Base-by-base conservation (phyloP, 2,113 vertebrate genomes). In the Lophura nycthemera region DNA sequence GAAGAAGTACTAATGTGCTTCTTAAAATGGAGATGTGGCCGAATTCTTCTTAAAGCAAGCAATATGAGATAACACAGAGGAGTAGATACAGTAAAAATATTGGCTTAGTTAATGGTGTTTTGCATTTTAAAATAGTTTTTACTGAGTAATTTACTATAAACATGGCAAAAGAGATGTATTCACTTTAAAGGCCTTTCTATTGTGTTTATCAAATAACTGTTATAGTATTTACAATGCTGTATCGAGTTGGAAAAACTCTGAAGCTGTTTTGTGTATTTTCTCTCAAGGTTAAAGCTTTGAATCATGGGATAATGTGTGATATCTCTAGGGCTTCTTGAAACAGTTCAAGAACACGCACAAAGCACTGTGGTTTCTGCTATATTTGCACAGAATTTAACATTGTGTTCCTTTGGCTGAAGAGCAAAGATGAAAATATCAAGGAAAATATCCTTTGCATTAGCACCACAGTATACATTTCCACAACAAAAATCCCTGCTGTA, bases 261-360 rank as follows among this genome's bases (percentile, higher is more conserved):
- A 88, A 84, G 86, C 92, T 86, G 90, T 94, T 92, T 96, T 96
- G 93, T 95, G 90, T 95, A 63, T 97, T 96, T 92, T 90, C 83
- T 88, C 94, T 93, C 95, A 97, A 97, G 96, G 96, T 97, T 96
- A 96, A 93, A 96, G 92, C 93, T 93, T 94, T 97, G 95, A 95
- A 96, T 97, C 95, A 96, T 89, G 93, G 95, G 90, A 93, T 96
- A 94, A 89, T 90, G 80, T 94, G 89, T 95, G 95, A 91, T 96
- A 96, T 94, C 92, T 97, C 93, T 88, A 84, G 95, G 95, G 96
- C 88, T 95, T 95, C 93, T 96, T 95, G 93, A 96, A 96, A 96
- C 93, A 93, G 96, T 95, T 96, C 94, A 96, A 95, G 93, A 95
- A 92, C 94, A 88, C 20, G 22, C 85, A 94, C 92, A 92, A 96